Base-by-base conservation (phyloP, 2,888 invertebrate species). In the Tachina grossa region DNA sequence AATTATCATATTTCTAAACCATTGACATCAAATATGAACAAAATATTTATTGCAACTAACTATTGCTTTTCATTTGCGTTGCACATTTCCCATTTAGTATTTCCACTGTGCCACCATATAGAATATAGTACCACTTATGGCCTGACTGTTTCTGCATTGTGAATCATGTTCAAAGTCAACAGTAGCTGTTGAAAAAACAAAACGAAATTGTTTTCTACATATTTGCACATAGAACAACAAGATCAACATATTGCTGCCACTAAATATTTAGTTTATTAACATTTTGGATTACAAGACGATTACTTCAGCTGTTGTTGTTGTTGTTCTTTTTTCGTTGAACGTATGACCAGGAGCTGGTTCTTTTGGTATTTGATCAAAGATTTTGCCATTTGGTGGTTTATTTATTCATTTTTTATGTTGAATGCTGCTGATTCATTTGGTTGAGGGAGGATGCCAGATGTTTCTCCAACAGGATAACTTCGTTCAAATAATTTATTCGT, bases 111-210 rank as follows among this genome's bases (percentile, higher is more conserved):
- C 45, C 14, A 14, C 45, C 16, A 57, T 14, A 57, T 49, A 57
- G 57, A 68, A 57, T 77, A 49, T 68, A 13, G 76, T 39, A 39
- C 47, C 49, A 16, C 9, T 68, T 19, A 1, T 61, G 31, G 49
- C 45, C 45, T 55, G 65, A 31, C n/a, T n/a, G 43, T 51, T 51
- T 14, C 19, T 53, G 14, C 66, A 59, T 66, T 65, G 71, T 82
- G 82, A 82, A 77, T 84, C 83, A 79, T 84, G 66, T 81, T 84
- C 61, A 77, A 74, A 81, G 69, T 75, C 74, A 83, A 63, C 69
- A 75, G 84, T 79, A 69, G 75, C 74, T 74, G 66, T 47, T 69
- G 55, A 76, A 68, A 74, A n/a, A 75, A 47, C 19, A 55, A 51
- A 41, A 41, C 16, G n/a, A 41, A 47, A 53, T 41, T 22, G 55